Conservation (phyloP, 2,888 invertebrate genomes). For the Cheiracanthium punctorium region DNA sequence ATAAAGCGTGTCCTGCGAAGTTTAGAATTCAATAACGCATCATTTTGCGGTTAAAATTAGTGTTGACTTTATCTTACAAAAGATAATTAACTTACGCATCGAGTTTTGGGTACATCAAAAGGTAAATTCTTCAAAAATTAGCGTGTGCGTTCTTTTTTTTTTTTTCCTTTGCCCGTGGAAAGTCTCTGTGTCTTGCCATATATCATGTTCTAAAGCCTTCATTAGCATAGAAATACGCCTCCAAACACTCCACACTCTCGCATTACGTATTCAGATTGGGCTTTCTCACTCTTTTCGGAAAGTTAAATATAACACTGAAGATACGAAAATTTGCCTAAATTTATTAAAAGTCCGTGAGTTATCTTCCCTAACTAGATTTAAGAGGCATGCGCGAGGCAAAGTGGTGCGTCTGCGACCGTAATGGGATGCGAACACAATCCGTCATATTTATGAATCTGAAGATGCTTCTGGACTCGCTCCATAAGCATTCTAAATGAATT, state of each 20-base stretch:
- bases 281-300: conserved; percentile 8
- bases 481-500: background rate
- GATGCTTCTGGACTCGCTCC: background rate
- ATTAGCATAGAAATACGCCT: background rate
- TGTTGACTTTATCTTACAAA: background rate
- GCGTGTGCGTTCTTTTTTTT: too few relatives aligned
- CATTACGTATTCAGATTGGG: conserved; percentile 13
- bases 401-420: background rate
- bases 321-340: conserved; percentile 27
- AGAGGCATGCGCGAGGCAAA: background rate
- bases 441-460: conserved; percentile 29
- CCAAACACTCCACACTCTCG: background rate
- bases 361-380: conserved; percentile 25
- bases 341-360: conserved; percentile 14
- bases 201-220: background rate
- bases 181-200: background rate
- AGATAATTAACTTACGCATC: background rate
- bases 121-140: background rate
- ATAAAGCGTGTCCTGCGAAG: too few relatives aligned
- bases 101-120: background rate
- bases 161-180: too few relatives aligned
- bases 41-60: background rate
- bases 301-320: conserved; percentile 19
- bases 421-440: conserved; percentile 17
- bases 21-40: background rate